Percentiles rank a stretch among this genome's conserved stretches.
Evolutionary conservation across 2,113 vertebrate species (phyloP).

Genomic region (Hiodon alosoides): DNA sequence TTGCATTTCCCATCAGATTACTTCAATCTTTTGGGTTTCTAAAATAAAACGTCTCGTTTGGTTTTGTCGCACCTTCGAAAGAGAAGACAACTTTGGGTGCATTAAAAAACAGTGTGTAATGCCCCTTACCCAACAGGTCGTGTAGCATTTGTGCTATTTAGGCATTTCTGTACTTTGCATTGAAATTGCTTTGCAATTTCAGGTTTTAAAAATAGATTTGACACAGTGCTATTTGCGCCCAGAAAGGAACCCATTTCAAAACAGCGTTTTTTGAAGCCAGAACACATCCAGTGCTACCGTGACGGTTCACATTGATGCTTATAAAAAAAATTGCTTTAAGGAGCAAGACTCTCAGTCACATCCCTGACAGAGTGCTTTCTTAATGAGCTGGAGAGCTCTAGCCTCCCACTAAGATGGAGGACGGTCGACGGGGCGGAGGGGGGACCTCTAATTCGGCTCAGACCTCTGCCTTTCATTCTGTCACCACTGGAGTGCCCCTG

Average conservation of each 20-base stretch:
- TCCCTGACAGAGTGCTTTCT: slow-evolving; percentile 16
- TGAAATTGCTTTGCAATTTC: no score
- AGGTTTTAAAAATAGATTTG: no score
- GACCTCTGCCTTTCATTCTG: slow-evolving; percentile 31
- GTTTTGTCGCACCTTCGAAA: background rate
- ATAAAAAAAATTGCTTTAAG: no score
- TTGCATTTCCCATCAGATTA: background rate
- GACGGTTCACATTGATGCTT: no score
- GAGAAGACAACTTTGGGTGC: no score
- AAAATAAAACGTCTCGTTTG: background rate
- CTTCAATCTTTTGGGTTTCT: background rate
- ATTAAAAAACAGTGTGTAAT: background rate
- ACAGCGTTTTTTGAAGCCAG: no score
- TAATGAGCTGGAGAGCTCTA: slow-evolving; percentile 40
- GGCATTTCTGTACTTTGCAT: no score
- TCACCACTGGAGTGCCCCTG: slow-evolving; percentile 30
- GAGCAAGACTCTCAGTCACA: slow-evolving; percentile 32
- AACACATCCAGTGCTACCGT: no score
- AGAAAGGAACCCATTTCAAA: no score
- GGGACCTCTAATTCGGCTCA: slow-evolving; percentile 14
- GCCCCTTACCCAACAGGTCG: background rate
- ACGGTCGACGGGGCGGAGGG: background rate
- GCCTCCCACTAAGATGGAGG: slow-evolving; percentile 35
- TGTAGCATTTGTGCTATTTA: background rate
- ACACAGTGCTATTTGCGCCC: no score